Evolutionary conservation across 92 coral and sea anemone genomes (phyloP).

Genomic region (Actinernus sp.): DNA sequence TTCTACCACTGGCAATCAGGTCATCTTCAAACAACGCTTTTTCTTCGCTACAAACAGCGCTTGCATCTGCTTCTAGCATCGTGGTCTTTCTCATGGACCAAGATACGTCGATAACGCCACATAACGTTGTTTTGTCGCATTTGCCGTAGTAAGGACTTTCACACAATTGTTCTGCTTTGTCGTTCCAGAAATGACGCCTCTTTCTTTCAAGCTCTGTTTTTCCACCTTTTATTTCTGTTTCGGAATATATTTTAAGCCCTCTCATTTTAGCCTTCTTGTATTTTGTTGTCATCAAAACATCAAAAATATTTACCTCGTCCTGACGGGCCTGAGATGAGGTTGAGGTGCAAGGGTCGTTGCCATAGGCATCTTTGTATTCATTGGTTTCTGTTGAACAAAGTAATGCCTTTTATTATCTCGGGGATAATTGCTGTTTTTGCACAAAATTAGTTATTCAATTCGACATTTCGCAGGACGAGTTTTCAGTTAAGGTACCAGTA

Average conservation of each 20-base stretch:
- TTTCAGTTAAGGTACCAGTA: no score
- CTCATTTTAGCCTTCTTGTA: slow-evolving; percentile 35
- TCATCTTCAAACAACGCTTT: slow-evolving; percentile 10
- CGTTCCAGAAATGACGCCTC: slow-evolving; percentile 27
- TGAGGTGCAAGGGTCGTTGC: no score
- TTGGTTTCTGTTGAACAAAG: no score
- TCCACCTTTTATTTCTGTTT: slow-evolving; percentile 12
- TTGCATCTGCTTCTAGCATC: slow-evolving; percentile 37
- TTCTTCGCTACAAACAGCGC: slow-evolving; percentile 22
- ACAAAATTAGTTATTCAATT: no score
- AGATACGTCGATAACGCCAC: no score
- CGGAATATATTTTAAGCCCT: slow-evolving; percentile 35
- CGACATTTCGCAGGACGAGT: no score
- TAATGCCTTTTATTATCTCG: no score
- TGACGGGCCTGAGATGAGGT: no score
- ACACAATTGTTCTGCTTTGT: slow-evolving; percentile 41
- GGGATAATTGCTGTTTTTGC: no score
- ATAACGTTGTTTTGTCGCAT: slow-evolving; percentile 8
- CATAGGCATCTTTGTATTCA: no score
- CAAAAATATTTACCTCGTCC: no score
- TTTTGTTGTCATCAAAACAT: no score
- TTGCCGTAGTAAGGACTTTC: neutral
- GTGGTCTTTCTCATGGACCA: slow-evolving; percentile 45
- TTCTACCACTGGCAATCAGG: neutral
- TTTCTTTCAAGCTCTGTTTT: slow-evolving; percentile 24